phyloP scores from a whole-genome alignment of 2,113 vertebrate species.

The Callocephalon fimbriatum region DNA sequence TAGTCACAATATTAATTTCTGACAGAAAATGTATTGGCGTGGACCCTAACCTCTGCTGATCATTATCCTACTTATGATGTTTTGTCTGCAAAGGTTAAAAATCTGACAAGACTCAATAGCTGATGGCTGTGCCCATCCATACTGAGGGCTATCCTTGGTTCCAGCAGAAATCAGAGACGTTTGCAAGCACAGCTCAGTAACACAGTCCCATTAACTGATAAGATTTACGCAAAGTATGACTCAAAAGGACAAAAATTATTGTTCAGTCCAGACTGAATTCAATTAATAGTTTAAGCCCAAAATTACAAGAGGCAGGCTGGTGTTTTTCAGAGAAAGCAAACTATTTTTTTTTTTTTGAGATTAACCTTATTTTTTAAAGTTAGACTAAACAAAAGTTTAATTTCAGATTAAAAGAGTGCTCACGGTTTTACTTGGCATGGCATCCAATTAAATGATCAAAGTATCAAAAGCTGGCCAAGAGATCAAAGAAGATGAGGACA shows the following conservation, averaged over 20 bases:
- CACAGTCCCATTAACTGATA: background rate
- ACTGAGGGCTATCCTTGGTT: background rate
- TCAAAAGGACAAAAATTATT: slow-evolving; percentile 10
- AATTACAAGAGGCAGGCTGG: background rate
- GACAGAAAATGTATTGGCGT: background rate
- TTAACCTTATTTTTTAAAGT: background rate
- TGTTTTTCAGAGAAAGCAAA: background rate
- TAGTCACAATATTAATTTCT: slow-evolving; percentile 13
- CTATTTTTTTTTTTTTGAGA: background rate
- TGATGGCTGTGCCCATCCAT: background rate
- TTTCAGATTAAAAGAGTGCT: slow-evolving; percentile 26
- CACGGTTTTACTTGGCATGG: background rate
- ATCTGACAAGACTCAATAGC: background rate
- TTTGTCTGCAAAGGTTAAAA: slow-evolving; percentile 56
- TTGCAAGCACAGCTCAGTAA: background rate
- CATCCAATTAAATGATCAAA: slow-evolving; percentile 30
- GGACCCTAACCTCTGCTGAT: background rate
- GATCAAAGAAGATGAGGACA: slow-evolving; percentile 20
- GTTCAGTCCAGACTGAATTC: background rate
- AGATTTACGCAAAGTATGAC: background rate
- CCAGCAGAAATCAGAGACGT: background rate
- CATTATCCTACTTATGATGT: background rate
- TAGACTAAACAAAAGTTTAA: slow-evolving; percentile 42
- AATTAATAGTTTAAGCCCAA: slow-evolving; percentile 1
- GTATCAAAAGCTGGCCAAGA: slow-evolving; percentile 2